Percentiles rank a stretch among this genome's conserved stretches.
phyloP scores from a whole-genome alignment of 2,888 invertebrate genomes.

The Eilema depressum region DNA sequence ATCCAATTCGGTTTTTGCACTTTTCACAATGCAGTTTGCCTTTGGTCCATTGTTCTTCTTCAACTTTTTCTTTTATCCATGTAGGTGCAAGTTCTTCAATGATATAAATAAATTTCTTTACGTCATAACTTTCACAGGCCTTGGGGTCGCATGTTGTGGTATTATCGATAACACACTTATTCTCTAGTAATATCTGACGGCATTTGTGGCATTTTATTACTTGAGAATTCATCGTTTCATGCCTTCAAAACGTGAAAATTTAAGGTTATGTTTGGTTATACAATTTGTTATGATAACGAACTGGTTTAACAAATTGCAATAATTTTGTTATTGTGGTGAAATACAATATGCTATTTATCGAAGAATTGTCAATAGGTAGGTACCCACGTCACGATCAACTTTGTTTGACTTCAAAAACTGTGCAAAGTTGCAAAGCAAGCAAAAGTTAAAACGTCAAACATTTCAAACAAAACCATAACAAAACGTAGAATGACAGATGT shows the following conservation, averaged over 20 bases:
- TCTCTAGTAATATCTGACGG: slow-evolving; percentile 68
- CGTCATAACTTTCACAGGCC: slow-evolving; percentile 67
- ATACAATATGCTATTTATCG: background rate
- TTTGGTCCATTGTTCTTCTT: slow-evolving; percentile 88
- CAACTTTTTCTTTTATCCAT: slow-evolving; percentile 86
- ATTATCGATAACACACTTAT: slow-evolving; percentile 51
- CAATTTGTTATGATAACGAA: background rate
- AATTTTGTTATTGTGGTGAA: background rate
- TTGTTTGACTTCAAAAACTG: background rate
- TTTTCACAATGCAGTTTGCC: slow-evolving; percentile 89
- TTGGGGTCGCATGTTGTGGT: slow-evolving; percentile 55
- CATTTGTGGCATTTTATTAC: slow-evolving; percentile 82
- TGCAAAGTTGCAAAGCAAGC: no score
- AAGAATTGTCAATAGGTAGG: background rate
- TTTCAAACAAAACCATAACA: background rate
- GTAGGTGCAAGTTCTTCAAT: slow-evolving; percentile 85
- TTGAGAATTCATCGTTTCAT: slow-evolving; percentile 29
- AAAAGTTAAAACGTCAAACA: no score
- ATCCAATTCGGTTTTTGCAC: slow-evolving; percentile 88
- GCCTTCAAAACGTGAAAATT: background rate
- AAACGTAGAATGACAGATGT: no score
- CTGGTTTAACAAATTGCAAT: background rate
- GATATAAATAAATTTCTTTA: slow-evolving; percentile 79
- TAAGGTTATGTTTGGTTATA: background rate
- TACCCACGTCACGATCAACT: background rate